phyloP scores from a whole-genome alignment of 2,797 vertebrate genomes.

The Chloroceryle inda region DNA sequence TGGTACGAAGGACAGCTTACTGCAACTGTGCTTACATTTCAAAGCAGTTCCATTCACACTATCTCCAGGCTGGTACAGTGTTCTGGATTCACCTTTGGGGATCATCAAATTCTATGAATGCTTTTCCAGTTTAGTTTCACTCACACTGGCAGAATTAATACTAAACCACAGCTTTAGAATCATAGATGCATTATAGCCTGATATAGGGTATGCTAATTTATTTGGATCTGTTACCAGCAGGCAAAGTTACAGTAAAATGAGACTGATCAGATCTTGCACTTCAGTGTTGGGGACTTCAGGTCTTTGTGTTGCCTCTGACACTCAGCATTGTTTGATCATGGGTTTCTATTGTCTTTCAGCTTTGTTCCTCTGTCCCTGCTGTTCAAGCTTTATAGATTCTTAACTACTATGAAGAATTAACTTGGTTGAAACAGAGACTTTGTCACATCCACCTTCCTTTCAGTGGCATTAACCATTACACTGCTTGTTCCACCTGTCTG shows the following conservation, averaged over 20 bases:
- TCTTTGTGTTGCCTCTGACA: not conserved
- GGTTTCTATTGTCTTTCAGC: not conserved
- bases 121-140: not conserved
- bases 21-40: not conserved
- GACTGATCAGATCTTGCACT: not conserved
- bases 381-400: not conserved
- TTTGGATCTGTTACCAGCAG: not conserved
- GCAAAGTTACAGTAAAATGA: not conserved
- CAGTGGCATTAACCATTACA: not conserved
- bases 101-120: not conserved
- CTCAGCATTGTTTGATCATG: not conserved
- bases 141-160: not conserved
- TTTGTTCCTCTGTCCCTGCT: not conserved
- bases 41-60: not conserved
- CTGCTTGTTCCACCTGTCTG: not conserved
- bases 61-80: not conserved
- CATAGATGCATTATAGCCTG: not conserved
- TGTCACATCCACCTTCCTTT: not conserved
- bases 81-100: not conserved
- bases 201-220: not conserved
- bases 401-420: not conserved
- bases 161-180: not conserved
- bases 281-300: not conserved
- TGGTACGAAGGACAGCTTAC: too few species aligned
- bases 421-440: not conserved